Conservation (phyloP, 2,113 vertebrate genomes). For the Lutjanus erythropterus region DNA sequence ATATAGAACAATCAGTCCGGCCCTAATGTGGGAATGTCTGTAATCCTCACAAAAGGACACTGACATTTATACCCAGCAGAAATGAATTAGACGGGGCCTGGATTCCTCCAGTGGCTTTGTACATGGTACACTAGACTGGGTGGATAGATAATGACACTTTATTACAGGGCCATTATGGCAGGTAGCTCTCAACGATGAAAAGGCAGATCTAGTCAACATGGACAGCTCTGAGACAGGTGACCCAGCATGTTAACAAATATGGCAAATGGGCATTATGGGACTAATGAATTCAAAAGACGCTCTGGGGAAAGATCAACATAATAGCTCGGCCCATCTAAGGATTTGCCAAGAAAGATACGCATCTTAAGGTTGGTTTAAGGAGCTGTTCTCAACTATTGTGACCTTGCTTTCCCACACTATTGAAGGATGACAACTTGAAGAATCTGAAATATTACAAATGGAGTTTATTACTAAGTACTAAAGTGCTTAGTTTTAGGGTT, state of each 20-base stretch:
- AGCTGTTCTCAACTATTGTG: slow-evolving; percentile 52
- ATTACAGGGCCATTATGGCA: slow-evolving; percentile 81
- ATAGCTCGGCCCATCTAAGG: slow-evolving; percentile 54
- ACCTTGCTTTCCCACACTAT: slow-evolving; percentile 70
- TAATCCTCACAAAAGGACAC: slow-evolving; percentile 83
- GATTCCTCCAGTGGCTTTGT: slow-evolving; percentile 81
- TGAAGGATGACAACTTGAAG: slow-evolving; percentile 19
- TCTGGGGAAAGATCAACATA: slow-evolving; percentile 72
- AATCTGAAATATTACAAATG: slow-evolving; percentile 3
- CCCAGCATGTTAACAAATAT: slow-evolving; percentile 81
- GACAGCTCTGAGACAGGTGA: slow-evolving; percentile 81
- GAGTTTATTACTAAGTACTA: slow-evolving; percentile 25
- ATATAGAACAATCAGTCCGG: slow-evolving; percentile 79
- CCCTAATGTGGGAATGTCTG: slow-evolving; percentile 83
- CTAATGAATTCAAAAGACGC: slow-evolving; percentile 78
- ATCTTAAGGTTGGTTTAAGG: slow-evolving; percentile 62
- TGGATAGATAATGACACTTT: slow-evolving; percentile 82
- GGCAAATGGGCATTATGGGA: slow-evolving; percentile 77
- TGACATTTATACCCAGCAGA: slow-evolving; percentile 86
- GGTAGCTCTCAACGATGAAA: slow-evolving; percentile 80
- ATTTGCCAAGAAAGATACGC: slow-evolving; percentile 66
- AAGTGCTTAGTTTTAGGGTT: no score
- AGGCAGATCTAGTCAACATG: slow-evolving; percentile 74
- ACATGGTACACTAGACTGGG: slow-evolving; percentile 76
- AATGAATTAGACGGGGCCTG: slow-evolving; percentile 78